phyloP scores from a whole-genome alignment of 2,888 invertebrate genomes.

The Cryptocephalus moraei region DNA sequence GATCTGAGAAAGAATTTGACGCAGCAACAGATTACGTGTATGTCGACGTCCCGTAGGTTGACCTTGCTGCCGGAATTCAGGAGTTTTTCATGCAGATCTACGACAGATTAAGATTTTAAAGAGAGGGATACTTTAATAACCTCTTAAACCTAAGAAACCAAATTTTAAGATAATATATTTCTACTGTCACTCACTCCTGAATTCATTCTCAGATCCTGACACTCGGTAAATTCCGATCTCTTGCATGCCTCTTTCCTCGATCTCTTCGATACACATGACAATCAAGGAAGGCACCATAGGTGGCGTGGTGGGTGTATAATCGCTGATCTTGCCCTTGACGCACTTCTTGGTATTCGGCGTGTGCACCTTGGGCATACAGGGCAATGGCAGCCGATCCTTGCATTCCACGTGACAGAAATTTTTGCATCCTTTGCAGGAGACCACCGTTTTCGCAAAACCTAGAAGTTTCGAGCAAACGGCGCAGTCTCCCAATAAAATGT shows the following conservation, averaged over 20 bases:
- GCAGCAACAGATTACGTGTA: slow-evolving; percentile 86
- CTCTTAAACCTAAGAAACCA: too few relatives aligned
- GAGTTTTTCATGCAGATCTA: slow-evolving; percentile 58
- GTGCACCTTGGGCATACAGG: slow-evolving; percentile 71
- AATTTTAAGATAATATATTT: too few relatives aligned
- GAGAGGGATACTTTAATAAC: too few relatives aligned
- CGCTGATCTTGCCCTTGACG: slow-evolving; percentile 60
- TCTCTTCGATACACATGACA: slow-evolving; percentile 90
- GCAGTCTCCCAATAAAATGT: slow-evolving; percentile 71
- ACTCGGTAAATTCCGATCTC: slow-evolving; percentile 90
- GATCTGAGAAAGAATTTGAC: slow-evolving; percentile 89
- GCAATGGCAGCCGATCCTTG: slow-evolving; percentile 68
- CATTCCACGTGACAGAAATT: slow-evolving; percentile 80
- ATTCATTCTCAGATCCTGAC: slow-evolving; percentile 81
- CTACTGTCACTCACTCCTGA: slow-evolving; percentile 46
- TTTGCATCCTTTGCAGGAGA: slow-evolving; percentile 79
- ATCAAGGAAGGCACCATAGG: slow-evolving; percentile 93
- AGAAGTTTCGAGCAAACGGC: slow-evolving; percentile 71
- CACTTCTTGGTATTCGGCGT: slow-evolving; percentile 52
- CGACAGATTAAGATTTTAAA: slow-evolving; percentile 10
- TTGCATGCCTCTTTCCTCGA: slow-evolving; percentile 77
- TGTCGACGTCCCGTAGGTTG: slow-evolving; percentile 60
- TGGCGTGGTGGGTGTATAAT: slow-evolving; percentile 73
- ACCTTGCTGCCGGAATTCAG: slow-evolving; percentile 79
- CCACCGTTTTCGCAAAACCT: slow-evolving; percentile 66